A percentile compares a stretch with the other conserved stretches of the same genome.
These are phyloP conservation scores for Cynaeus angustus DNA, from an alignment of 2,888 invertebrate species.

Conservation along the genomic window DNA sequence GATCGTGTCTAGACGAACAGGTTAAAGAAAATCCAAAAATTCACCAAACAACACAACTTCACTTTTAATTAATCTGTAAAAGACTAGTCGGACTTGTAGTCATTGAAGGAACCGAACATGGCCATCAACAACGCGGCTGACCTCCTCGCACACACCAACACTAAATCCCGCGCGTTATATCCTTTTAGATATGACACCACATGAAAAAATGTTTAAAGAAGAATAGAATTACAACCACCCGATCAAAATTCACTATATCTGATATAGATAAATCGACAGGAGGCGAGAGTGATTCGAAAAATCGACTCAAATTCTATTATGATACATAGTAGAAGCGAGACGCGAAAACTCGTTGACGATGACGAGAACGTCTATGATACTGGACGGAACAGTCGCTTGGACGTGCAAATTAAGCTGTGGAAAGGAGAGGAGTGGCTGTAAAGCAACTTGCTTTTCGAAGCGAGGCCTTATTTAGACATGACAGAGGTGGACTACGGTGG, in stretches of 20 bases:
- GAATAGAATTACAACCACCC: conserved; percentile 17
- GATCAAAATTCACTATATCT: conserved; percentile 38
- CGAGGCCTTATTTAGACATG: conserved; percentile 54
- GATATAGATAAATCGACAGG: conserved; percentile 29
- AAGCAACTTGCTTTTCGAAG: conserved; percentile 47
- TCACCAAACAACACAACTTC: conserved; percentile 42
- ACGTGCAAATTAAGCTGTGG: conserved; percentile 52
- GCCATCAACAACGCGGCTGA: conserved; percentile 57
- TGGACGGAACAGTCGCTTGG: conserved; percentile 33
- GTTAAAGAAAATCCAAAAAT: conserved; percentile 19
- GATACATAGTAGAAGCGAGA: conserved; percentile 49
- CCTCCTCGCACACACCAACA: conserved; percentile 63
- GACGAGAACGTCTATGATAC: conserved; percentile 32
- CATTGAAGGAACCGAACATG: conserved; percentile 67
- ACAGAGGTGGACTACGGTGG: conserved; percentile 44
- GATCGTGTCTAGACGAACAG: conserved; percentile 57
- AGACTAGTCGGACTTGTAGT: conserved; percentile 54
- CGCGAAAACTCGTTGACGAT: conserved; percentile 38
- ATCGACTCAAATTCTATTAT: conserved; percentile 50
- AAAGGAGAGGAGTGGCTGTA: conserved; percentile 53
- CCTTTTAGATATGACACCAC: conserved; percentile 56
- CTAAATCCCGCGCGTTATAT: conserved; percentile 59
- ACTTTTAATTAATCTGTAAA: conserved; percentile 42
- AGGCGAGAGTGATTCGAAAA: conserved; percentile 10
- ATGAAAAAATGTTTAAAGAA: neutral